These are phyloP conservation scores for Mus caroli DNA, from an alignment of 2,797 vertebrate species.

Conservation along the genomic window DNA sequence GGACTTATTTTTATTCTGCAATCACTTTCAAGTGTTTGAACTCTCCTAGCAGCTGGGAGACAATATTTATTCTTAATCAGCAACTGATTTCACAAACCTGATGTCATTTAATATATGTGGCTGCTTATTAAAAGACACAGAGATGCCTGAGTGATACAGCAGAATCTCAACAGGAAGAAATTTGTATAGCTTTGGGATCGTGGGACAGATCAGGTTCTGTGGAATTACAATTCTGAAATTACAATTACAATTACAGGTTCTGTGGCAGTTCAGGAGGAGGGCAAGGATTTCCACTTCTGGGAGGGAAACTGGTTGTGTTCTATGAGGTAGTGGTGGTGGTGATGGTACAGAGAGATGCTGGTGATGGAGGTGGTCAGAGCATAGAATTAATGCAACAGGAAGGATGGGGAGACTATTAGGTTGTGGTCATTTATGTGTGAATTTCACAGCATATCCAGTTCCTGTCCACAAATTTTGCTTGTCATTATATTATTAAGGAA, in stretches of 20 bases:
- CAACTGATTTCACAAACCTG: conserved; percentile 59
- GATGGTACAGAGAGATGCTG: neutral
- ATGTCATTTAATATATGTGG: conserved; percentile 28
- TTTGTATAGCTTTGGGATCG: neutral
- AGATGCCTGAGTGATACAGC: neutral
- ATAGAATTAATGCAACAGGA: neutral
- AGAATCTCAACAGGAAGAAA: neutral
- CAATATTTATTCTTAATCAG: conserved; percentile 78
- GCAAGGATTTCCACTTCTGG: conserved; percentile 29
- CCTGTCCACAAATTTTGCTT: neutral
- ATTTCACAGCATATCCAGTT: neutral
- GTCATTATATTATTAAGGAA: neutral
- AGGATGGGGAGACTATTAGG: neutral
- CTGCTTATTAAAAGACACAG: neutral
- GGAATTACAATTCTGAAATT: too few relatives aligned
- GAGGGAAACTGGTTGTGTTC: neutral
- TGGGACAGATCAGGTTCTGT: neutral
- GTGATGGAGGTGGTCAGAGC: too few relatives aligned
- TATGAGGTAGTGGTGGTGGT: neutral
- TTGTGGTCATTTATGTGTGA: neutral
- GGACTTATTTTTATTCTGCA: conserved; percentile 65
- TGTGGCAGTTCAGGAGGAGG: neutral
- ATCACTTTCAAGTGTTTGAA: conserved; percentile 76
- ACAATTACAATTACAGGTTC: too few relatives aligned
- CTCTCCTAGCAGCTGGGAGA: conserved; percentile 70